phyloP scores from a whole-genome alignment of 1,140 invertebrate genomes.

The Zaprionus gabonicus region DNA sequence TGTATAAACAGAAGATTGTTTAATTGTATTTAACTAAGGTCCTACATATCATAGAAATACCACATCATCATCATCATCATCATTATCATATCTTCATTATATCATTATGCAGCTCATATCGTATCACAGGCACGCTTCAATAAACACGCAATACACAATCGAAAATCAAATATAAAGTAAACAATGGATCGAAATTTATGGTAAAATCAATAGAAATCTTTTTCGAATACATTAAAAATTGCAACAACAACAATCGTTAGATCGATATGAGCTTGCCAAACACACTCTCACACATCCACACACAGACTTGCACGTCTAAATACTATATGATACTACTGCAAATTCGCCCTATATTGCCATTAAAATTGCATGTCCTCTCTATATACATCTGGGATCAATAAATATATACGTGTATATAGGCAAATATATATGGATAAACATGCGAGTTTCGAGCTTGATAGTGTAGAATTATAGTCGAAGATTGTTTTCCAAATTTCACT shows the following conservation, averaged over 20 bases:
- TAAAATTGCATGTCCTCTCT: constrained; percentile 10
- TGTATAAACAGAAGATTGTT: constrained; percentile 32
- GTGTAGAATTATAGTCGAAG: background rate
- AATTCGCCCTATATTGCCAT: background rate
- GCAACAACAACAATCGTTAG: constrained; percentile 36
- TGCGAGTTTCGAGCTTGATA: background rate
- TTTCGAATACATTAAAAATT: background rate
- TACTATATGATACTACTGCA: constrained; percentile 22
- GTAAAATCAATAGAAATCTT: background rate
- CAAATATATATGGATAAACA: constrained; percentile 1
- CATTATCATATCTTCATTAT: constrained; percentile 1
- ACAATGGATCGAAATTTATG: background rate
- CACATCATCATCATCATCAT: background rate
- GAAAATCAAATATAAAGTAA: constrained; percentile 3
- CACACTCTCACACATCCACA: background rate
- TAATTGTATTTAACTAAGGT: constrained; percentile 67
- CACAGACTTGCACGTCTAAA: background rate
- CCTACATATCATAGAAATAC: constrained; percentile 53
- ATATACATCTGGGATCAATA: constrained; percentile 13
- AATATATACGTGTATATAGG: constrained; percentile 6
- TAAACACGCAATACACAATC: constrained; percentile 43
- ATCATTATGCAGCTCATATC: constrained; percentile 71
- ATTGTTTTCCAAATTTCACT: background rate
- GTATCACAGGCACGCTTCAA: constrained; percentile 83
- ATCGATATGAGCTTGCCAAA: constrained; percentile 29